These are phyloP conservation scores for Tenualosa ilisha DNA, from an alignment of 2,797 vertebrate genomes.

Conservation along the genomic window DNA sequence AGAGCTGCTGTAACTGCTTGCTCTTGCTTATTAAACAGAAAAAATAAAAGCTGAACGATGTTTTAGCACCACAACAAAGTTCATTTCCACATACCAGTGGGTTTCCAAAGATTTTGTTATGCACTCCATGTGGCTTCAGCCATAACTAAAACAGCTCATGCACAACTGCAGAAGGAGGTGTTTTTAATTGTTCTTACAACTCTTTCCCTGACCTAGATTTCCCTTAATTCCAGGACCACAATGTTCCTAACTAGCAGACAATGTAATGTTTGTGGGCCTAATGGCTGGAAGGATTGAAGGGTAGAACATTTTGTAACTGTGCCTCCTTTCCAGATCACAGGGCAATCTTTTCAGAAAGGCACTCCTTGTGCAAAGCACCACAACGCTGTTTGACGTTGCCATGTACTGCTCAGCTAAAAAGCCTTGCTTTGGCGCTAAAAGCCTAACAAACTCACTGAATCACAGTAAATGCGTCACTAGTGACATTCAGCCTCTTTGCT, in stretches of 20 bases:
- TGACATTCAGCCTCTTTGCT: background rate
- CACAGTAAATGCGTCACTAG: background rate
- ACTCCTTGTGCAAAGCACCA: background rate
- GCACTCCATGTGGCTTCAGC: background rate
- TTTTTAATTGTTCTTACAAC: background rate
- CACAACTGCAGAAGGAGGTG: background rate
- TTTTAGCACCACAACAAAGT: background rate
- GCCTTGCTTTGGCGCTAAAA: background rate
- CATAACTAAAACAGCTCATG: background rate
- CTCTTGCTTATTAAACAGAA: background rate
- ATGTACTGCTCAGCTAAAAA: background rate
- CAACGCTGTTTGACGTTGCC: background rate
- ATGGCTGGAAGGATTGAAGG: background rate
- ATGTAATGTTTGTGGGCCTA: background rate
- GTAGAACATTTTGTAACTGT: background rate
- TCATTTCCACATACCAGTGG: background rate
- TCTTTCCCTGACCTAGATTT: background rate
- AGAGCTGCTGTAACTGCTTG: background rate
- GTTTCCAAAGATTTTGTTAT: background rate
- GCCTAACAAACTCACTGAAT: constrained; percentile 5
- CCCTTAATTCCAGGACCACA: background rate
- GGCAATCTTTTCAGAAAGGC: background rate
- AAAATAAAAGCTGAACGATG: background rate
- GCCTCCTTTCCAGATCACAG: background rate
- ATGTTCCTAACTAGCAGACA: background rate